A percentile compares a stretch with the other conserved stretches of the same genome.
Conservation (phyloP, 2,888 invertebrate genomes). For the Mellilla xanthometata region DNA sequence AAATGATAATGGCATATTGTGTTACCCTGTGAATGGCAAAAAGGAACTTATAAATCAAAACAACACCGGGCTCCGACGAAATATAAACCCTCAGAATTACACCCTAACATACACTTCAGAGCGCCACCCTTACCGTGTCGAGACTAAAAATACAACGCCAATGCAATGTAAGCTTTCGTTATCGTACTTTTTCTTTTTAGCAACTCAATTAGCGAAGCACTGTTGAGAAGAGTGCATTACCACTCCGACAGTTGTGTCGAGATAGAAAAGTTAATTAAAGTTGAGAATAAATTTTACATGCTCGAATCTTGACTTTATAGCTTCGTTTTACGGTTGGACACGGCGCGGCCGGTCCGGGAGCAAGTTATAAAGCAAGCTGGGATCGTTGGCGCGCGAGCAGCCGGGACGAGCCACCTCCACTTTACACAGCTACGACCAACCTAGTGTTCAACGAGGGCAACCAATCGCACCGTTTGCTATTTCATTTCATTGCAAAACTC, state of each 20-base stretch:
- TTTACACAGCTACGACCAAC: neutral
- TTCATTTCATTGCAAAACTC: neutral
- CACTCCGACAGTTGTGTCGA: slow-evolving; percentile 22
- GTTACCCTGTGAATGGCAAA: neutral
- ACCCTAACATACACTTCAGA: neutral
- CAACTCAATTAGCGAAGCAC: slow-evolving; percentile 14
- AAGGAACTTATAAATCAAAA: neutral
- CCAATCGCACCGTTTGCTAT: neutral
- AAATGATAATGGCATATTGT: neutral
- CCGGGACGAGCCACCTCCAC: neutral
- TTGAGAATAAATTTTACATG: slow-evolving; percentile 29
- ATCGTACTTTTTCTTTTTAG: neutral
- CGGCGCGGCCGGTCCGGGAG: slow-evolving; percentile 10
- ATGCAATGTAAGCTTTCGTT: neutral
- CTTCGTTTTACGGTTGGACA: slow-evolving; percentile 29
- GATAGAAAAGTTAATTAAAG: slow-evolving; percentile 32
- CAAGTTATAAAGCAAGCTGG: slow-evolving; percentile 31
- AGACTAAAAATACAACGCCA: neutral
- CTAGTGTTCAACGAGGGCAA: neutral
- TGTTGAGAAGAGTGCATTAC: slow-evolving; percentile 22
- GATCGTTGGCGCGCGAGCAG: slow-evolving; percentile 8
- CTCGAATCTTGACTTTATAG: slow-evolving; percentile 33
- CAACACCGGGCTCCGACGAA: neutral
- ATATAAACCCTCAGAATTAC: neutral
- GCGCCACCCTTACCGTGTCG: neutral